These are phyloP conservation scores for Phyllopteryx taeniolatus DNA, from an alignment of 2,113 vertebrate genomes.

Conservation along the genomic window DNA sequence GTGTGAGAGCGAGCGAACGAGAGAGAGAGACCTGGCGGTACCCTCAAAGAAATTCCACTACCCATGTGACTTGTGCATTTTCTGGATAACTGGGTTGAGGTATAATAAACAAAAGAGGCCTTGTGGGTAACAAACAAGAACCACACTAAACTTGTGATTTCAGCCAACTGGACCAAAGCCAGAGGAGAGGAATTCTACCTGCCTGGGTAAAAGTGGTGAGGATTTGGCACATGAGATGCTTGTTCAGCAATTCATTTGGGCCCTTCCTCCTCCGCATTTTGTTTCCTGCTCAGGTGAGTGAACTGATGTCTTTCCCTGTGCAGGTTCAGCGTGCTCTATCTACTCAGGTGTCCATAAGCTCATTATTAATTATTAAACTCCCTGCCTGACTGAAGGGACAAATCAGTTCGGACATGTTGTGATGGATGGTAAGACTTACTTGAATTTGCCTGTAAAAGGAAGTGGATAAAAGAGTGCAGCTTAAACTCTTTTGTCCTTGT, in stretches of 20 bases:
- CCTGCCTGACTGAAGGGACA: constrained; percentile 47
- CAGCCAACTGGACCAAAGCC: constrained; percentile 40
- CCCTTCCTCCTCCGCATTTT: constrained; percentile 9
- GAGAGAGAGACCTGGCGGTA: neutral
- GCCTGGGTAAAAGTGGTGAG: neutral
- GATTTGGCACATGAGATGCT: constrained; percentile 21
- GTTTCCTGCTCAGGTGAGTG: constrained; percentile 40
- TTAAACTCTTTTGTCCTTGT: constrained; percentile 19
- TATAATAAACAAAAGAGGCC: constrained; percentile 40
- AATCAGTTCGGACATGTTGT: constrained; percentile 65
- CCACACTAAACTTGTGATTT: constrained; percentile 48
- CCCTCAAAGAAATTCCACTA: neutral
- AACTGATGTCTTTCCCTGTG: constrained; percentile 12
- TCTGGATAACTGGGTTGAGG: constrained; percentile 51
- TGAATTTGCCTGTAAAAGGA: neutral
- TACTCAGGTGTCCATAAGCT: constrained; percentile 58
- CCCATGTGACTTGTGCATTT: constrained; percentile 44
- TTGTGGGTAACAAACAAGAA: constrained; percentile 40
- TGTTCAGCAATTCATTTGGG: constrained; percentile 12
- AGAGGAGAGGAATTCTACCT: constrained; percentile 8
- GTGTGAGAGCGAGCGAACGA: neutral
- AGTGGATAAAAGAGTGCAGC: neutral
- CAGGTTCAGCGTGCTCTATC: constrained; percentile 13
- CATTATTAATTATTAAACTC: constrained; percentile 72
- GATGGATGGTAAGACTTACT: constrained; percentile 64